Percentiles rank a stretch among this genome's conserved stretches.
Conservation (phyloP, 2,797 vertebrate genomes). For the Halcyon chelicuti region DNA sequence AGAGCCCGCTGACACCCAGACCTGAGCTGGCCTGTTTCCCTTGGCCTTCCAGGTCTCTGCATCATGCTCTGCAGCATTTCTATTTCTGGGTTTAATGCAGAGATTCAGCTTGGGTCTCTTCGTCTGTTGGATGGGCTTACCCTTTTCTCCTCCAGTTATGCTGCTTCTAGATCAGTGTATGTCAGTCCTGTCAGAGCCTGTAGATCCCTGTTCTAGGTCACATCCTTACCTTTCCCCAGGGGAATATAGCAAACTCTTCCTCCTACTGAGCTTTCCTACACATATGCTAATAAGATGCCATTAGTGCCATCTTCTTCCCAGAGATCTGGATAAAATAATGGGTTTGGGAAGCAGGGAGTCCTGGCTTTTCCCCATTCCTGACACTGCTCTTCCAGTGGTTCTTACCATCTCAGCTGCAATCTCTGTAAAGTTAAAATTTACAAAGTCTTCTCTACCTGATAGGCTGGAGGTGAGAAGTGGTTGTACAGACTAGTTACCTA, state of each 20-base stretch:
- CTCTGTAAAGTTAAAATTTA: not conserved
- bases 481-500: conserved; percentile 33
- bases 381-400: not conserved
- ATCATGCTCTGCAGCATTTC: not conserved
- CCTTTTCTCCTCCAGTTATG: not conserved
- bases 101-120: not conserved
- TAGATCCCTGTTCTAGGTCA: conserved; percentile 18
- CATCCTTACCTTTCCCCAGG: not conserved
- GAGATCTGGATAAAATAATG: not conserved
- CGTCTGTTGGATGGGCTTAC: not conserved
- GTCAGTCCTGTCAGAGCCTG: not conserved
- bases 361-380: not conserved
- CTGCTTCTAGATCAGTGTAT: not conserved
- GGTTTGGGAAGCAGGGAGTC: not conserved
- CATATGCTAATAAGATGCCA: not conserved
- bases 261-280: conserved; percentile 18
- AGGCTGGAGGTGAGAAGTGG: not conserved
- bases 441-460: not conserved
- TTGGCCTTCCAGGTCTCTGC: rapidly evolving
- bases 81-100: not conserved
- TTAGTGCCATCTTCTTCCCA: conserved; percentile 1
- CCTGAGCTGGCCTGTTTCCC: not conserved
- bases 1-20: not conserved
- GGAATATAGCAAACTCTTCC: not conserved
- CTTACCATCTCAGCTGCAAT: not conserved